Evolutionary conservation across 2,113 vertebrate species (phyloP).

Genomic region (Osmerus eperlanus): DNA sequence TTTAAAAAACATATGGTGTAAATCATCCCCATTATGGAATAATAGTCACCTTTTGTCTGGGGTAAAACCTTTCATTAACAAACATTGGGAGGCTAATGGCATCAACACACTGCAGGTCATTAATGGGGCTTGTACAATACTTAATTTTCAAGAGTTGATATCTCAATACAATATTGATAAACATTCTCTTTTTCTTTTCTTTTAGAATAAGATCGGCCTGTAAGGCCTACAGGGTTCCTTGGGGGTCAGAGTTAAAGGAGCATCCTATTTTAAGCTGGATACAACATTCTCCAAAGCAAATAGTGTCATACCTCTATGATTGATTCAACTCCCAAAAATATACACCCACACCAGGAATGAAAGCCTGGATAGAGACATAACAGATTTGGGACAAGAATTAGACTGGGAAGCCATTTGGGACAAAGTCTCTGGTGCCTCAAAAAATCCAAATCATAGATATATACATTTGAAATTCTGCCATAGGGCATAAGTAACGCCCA

Average conservation of each 20-base stretch:
- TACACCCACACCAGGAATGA: slow-evolving; percentile 12
- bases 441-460: slow-evolving; percentile 19
- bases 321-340: background rate
- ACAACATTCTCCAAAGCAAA: background rate
- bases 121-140: background rate
- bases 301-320: background rate
- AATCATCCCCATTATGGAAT: slow-evolving; percentile 2
- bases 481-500: slow-evolving; percentile 9
- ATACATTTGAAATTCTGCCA: slow-evolving; percentile 11
- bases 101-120: background rate
- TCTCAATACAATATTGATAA: slow-evolving; percentile 4
- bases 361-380: slow-evolving; percentile 8
- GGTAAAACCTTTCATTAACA: slow-evolving; percentile 5
- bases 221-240: slow-evolving; percentile 8
- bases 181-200: background rate
- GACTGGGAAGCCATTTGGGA: slow-evolving; percentile 9
- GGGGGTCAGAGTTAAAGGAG: slow-evolving; percentile 8
- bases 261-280: slow-evolving; percentile 9
- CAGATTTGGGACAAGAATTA: background rate
- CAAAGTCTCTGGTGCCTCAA: slow-evolving; percentile 2
- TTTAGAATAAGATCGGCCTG: slow-evolving; percentile 6
- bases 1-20: background rate
- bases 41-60: slow-evolving; percentile 4
- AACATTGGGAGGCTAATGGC: slow-evolving; percentile 1
- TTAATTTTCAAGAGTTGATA: slow-evolving; percentile 8